These are phyloP conservation scores for Micoletzkya japonica DNA, from an alignment of 2,888 invertebrate genomes.

Conservation along the genomic window DNA sequence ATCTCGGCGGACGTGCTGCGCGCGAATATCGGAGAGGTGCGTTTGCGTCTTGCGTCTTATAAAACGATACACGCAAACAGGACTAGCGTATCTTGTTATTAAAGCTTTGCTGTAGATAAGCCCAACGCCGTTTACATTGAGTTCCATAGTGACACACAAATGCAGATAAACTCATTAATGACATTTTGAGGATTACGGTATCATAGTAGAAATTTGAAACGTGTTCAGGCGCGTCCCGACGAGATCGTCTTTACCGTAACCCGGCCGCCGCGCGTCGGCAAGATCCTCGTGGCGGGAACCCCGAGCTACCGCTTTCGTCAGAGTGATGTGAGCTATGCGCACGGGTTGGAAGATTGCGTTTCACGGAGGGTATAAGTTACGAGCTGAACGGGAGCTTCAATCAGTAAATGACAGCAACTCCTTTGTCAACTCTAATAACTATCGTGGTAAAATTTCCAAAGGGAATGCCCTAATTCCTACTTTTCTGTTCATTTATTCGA, in stretches of 20 bases:
- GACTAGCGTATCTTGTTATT: not conserved
- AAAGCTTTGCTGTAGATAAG: not conserved
- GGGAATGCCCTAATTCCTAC: not conserved
- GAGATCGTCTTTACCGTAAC: slow-evolving; percentile 49
- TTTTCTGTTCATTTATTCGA: not conserved
- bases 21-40: slow-evolving; percentile 46
- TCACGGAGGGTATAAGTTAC: too few relatives aligned
- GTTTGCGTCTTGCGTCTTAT: not conserved
- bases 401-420: too few relatives aligned
- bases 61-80: not conserved
- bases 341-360: too few relatives aligned
- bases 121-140: too few relatives aligned
- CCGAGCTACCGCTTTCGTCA: slow-evolving; percentile 39
- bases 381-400: too few relatives aligned
- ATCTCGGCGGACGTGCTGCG: slow-evolving; percentile 54
- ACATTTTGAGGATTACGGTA: not conserved
- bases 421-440: too few relatives aligned
- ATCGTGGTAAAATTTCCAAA: too few relatives aligned
- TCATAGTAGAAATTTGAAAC: not conserved
- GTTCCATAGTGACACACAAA: too few relatives aligned
- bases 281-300: slow-evolving; percentile 45
- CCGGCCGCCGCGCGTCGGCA: slow-evolving; percentile 44
- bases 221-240: slow-evolving; percentile 42
- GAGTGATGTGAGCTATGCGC: slow-evolving; percentile 38
- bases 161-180: not conserved